A percentile compares a stretch with the other conserved stretches of the same genome.
Evolutionary conservation across 92 coral and sea anemone genomes (phyloP).

Genomic region (Paramuricea clavata): DNA sequence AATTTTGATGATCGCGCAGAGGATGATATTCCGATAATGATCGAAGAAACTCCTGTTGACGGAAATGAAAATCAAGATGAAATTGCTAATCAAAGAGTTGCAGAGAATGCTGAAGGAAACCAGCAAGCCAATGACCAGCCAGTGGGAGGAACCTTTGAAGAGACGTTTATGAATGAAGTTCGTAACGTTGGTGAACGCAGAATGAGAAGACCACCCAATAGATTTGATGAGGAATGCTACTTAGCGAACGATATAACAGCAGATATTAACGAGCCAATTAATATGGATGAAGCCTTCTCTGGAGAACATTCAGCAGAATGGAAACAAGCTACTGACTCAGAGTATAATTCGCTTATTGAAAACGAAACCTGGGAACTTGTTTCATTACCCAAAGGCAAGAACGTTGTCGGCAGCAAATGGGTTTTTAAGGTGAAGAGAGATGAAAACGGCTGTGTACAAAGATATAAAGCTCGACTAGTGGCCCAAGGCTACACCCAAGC

Average conservation of each 20-base stretch:
- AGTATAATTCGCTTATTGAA: slow-evolving; percentile 18
- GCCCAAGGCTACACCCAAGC: background rate
- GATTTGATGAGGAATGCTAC: too few species aligned
- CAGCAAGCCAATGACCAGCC: background rate
- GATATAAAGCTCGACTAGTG: too few species aligned
- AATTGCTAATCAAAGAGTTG: background rate
- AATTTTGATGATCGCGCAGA: background rate
- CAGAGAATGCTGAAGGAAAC: too few species aligned
- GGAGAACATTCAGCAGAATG: slow-evolving; percentile 19
- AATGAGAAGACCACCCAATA: slow-evolving; percentile 4
- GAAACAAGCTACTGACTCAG: slow-evolving; percentile 25
- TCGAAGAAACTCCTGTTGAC: too few species aligned
- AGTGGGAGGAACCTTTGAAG: background rate
- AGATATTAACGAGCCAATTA: slow-evolving; percentile 34
- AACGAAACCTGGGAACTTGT: too few species aligned
- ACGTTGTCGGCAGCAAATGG: too few species aligned
- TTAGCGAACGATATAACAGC: background rate
- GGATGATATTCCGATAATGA: background rate
- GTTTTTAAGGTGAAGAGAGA: background rate
- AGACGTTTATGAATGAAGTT: too few species aligned
- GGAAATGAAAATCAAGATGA: background rate
- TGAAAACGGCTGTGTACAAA: too few species aligned
- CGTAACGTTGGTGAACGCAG: slow-evolving; percentile 1
- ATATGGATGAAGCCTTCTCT: background rate
- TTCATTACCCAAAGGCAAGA: too few species aligned